These are phyloP conservation scores for Euura saliciscinereae DNA, from an alignment of 1,140 invertebrate genomes.

Conservation along the genomic window DNA sequence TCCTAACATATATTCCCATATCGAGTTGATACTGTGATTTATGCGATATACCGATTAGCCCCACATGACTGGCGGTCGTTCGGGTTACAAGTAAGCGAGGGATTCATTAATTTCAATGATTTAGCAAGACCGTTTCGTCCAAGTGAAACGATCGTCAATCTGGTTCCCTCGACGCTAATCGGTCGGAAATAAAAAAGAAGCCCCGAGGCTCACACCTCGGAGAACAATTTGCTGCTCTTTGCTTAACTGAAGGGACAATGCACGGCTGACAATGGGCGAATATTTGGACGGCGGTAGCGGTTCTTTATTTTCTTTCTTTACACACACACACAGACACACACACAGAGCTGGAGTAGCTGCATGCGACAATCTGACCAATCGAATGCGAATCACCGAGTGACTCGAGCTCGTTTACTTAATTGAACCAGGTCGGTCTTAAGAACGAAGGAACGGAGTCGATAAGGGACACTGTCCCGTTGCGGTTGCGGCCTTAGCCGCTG, in stretches of 20 bases:
- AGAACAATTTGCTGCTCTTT: neutral
- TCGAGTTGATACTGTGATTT: no score
- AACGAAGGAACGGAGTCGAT: conserved; percentile 6
- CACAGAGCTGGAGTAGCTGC: neutral
- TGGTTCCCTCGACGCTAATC: neutral
- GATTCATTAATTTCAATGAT: no score
- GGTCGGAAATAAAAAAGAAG: neutral
- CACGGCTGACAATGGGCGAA: no score
- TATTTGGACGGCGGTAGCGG: no score
- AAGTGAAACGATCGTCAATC: neutral
- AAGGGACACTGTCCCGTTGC: neutral
- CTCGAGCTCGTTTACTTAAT: conserved; percentile 5
- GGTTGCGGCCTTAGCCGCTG: neutral
- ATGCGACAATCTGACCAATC: neutral
- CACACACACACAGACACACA: neutral
- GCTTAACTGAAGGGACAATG: no score
- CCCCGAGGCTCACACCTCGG: neutral
- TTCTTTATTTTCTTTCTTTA: neutral
- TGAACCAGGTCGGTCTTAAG: neutral
- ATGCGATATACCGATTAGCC: no score
- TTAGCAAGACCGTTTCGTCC: no score
- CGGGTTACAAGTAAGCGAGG: no score
- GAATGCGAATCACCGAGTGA: neutral
- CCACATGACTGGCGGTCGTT: no score
- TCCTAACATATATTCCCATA: no score